phyloP scores from a whole-genome alignment of 2,113 vertebrate species.

The Oreotrochilus melanogaster region DNA sequence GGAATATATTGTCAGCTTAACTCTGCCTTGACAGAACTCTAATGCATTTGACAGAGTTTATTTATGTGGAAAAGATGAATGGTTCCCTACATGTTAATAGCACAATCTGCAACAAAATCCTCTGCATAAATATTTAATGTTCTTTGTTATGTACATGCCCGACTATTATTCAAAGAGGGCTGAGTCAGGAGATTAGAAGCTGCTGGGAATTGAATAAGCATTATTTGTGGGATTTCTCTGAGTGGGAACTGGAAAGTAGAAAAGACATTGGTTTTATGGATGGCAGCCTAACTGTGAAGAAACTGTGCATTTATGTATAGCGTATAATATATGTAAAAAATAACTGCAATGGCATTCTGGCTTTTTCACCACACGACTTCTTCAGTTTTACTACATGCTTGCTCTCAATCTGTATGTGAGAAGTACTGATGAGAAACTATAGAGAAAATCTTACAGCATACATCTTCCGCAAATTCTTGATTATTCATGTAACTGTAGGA shows the following conservation, averaged over 20 bases:
- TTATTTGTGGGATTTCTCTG: conserved; percentile 31
- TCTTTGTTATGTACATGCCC: conserved; percentile 54
- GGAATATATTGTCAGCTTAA: not conserved
- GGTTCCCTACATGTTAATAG: conserved; percentile 47
- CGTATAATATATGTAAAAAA: not conserved
- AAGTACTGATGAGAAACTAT: not conserved
- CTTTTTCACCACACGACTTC: not conserved
- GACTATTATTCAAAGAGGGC: conserved; percentile 12
- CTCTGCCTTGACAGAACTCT: conserved; percentile 7
- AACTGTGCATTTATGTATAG: not conserved
- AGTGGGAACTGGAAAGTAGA: not conserved
- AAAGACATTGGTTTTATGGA: not conserved
- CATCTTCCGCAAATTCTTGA: not conserved
- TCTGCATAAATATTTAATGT: conserved; percentile 63
- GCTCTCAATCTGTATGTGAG: fast-evolving
- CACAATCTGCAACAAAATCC: conserved; percentile 25
- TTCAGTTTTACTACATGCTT: not conserved
- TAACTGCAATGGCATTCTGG: not conserved
- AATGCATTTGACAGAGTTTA: conserved; percentile 29
- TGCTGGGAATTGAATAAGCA: conserved; percentile 39
- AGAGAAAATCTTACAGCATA: not conserved
- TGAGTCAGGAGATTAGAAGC: conserved; percentile 41
- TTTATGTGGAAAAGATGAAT: conserved; percentile 52
- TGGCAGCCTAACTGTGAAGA: not conserved
- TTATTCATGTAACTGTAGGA: not conserved